Evolutionary conservation across 2,888 invertebrate genomes (phyloP).

Genomic region (Deilephila elpenor): DNA sequence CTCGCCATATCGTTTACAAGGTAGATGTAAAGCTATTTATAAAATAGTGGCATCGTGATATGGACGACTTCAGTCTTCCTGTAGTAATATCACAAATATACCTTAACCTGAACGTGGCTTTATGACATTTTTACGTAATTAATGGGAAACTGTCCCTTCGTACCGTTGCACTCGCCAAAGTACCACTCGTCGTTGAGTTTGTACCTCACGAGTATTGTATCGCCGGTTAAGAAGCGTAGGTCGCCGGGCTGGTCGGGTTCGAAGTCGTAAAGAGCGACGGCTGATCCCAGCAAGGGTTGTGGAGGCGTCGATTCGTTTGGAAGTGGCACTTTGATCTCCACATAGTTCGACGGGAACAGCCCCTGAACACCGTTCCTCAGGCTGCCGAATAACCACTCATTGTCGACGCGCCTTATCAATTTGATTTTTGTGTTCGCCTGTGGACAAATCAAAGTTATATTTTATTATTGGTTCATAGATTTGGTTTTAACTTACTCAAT

Average conservation of each 20-base stretch:
- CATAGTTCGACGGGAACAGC: conserved; percentile 92
- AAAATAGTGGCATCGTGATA: conserved; percentile 45
- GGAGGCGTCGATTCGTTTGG: conserved; percentile 62
- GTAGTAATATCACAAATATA: conserved; percentile 43
- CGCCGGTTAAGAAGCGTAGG: conserved; percentile 65
- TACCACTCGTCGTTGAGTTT: conserved; percentile 92
- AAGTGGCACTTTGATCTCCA: conserved; percentile 90
- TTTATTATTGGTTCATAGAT: too few species aligned
- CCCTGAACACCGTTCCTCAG: conserved; percentile 88
- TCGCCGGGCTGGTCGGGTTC: conserved; percentile 83
- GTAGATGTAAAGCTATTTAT: conserved; percentile 34
- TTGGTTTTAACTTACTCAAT: too few species aligned
- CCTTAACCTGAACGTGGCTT: conserved; percentile 27
- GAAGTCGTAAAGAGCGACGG: conserved; percentile 89
- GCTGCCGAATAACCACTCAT: conserved; percentile 92
- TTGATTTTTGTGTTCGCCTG: conserved; percentile 90
- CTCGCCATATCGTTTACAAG: conserved; percentile 38
- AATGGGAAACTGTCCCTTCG: conserved; percentile 90
- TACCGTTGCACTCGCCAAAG: conserved; percentile 88
- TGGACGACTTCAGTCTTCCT: conserved; percentile 56
- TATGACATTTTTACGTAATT: conserved; percentile 88
- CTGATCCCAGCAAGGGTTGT: conserved; percentile 68
- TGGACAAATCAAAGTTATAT: conserved; percentile 46
- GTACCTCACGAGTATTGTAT: conserved; percentile 86
- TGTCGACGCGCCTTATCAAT: conserved; percentile 88